These are phyloP conservation scores for Drosophila nigritarsus DNA, from an alignment of 2,888 invertebrate genomes.

Conservation along the genomic window DNA sequence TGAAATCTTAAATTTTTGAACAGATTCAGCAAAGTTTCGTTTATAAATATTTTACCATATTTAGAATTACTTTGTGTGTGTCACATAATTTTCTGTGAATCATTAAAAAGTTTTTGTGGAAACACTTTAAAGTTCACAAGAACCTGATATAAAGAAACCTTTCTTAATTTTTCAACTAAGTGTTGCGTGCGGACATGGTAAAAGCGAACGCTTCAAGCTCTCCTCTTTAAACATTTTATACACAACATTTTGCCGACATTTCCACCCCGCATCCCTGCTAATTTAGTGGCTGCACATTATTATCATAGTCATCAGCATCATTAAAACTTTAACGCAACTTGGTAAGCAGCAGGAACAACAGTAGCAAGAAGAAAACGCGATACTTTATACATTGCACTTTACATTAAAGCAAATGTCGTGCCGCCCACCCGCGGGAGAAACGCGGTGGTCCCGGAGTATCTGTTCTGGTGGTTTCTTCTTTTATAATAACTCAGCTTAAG, in stretches of 20 bases:
- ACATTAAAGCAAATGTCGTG: conserved; percentile 76
- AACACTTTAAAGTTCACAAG: background rate
- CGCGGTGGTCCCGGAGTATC: conserved; percentile 1
- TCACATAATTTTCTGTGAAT: background rate
- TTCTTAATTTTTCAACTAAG: conserved; percentile 4
- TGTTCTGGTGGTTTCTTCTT: background rate
- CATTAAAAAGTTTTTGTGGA: background rate
- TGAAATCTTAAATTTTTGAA: background rate
- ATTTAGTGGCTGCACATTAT: conserved; percentile 81
- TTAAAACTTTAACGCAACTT: conserved; percentile 79
- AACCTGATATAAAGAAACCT: background rate
- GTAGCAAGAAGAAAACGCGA: conserved; percentile 54
- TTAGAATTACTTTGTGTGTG: background rate
- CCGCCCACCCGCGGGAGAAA: conserved; percentile 17
- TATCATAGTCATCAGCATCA: conserved; percentile 82
- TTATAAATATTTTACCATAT: background rate
- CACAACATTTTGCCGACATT: conserved; percentile 27
- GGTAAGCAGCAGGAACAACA: conserved; percentile 50
- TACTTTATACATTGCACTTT: conserved; percentile 81
- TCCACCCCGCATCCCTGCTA: conserved; percentile 60
- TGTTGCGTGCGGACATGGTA: background rate
- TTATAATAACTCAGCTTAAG: conserved; percentile 78
- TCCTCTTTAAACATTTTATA: conserved; percentile 43
- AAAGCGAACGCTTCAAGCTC: conserved; percentile 15
- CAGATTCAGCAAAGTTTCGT: background rate